Conservation (phyloP, 2,888 invertebrate species). For the Eubasilissa splendida region DNA sequence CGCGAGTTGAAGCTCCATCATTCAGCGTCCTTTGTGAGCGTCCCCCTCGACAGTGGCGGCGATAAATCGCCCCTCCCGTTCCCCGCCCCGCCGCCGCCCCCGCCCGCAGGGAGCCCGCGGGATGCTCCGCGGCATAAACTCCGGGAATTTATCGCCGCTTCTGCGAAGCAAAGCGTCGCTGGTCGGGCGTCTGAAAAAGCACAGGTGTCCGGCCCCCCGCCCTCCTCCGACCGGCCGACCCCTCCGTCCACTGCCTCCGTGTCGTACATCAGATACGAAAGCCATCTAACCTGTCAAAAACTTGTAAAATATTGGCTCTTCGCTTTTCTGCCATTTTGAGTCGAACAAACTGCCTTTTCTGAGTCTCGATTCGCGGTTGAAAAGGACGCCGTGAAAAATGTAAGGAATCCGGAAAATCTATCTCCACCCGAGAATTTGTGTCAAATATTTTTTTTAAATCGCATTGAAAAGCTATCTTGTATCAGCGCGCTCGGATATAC, state of each 20-base stretch:
- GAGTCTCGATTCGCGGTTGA: slow-evolving; percentile 49
- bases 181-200: slow-evolving; percentile 62
- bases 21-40: slow-evolving; percentile 55
- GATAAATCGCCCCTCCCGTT: slow-evolving; percentile 47
- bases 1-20: slow-evolving; percentile 54
- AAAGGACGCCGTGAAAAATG: slow-evolving; percentile 46
- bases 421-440: background rate
- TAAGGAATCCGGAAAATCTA: slow-evolving; percentile 23
- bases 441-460: background rate
- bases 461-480: background rate
- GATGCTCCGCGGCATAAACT: slow-evolving; percentile 61
- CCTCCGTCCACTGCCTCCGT: slow-evolving; percentile 57
- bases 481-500: background rate
- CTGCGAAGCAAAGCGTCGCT: slow-evolving; percentile 54
- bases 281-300: slow-evolving; percentile 79
- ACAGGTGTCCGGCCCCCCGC: slow-evolving; percentile 62
- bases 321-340: slow-evolving; percentile 64
- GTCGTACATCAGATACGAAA: slow-evolving; percentile 68
- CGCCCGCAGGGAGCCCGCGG: slow-evolving; percentile 55
- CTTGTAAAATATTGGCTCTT: slow-evolving; percentile 78
- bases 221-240: slow-evolving; percentile 56
- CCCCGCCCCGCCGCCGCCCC: slow-evolving; percentile 43
- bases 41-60: slow-evolving; percentile 42
- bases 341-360: slow-evolving; percentile 57
- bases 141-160: slow-evolving; percentile 62